Evolutionary conservation across 2,888 invertebrate genomes (phyloP), one percentile per base, ranked within the genome.

Genomic region (Lasioglossum oenotherae): DNA sequence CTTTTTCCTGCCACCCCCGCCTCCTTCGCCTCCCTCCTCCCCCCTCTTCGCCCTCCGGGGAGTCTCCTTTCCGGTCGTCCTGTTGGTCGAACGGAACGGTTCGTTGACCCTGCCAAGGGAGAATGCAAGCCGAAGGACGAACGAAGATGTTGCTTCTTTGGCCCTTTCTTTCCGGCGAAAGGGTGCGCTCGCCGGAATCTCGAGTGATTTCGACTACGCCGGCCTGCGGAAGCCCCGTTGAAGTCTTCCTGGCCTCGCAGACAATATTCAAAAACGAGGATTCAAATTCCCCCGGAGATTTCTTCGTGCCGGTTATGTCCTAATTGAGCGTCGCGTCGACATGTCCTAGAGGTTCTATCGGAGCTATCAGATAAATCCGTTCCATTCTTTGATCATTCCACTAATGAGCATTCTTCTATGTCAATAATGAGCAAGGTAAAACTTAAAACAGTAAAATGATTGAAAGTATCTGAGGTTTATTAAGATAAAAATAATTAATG

Each of bases 1-100:
- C 88, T 74, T 76, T 67, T 73, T 72, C 80, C 78, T 82, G 35
- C 82, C 78, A 80, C 79, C 44, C 44, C 75, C 74, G 16, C 67
- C 31, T 53, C 76, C 64, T 31, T 67, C 46, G 14, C 35, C 64
- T n/a, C 73, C 67, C 60, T 41, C 77, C 41, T 44, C 78, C 16
- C 72, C 60, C 77, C 10, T 53, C 46, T 38, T 74, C 41, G 77
- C 82, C 80, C 53, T 74, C 57, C 60, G 71, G 85, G 81, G 84
- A 88, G 73, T 80, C 90, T 86, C 85, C 82, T 90, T 91, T 86
- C 86, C 83, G 88, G 75, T 85, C 86, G 82, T 86, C 80, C 80
- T 72, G 86, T 77, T 86, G 90, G 85, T 82, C 89, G 79, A 82
- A 75, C 87, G 84, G 81, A 82, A 82, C 80, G 76, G 90, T 91